Base-by-base conservation (phyloP, 2,113 vertebrate genomes). In the Bubalus kerabau region DNA sequence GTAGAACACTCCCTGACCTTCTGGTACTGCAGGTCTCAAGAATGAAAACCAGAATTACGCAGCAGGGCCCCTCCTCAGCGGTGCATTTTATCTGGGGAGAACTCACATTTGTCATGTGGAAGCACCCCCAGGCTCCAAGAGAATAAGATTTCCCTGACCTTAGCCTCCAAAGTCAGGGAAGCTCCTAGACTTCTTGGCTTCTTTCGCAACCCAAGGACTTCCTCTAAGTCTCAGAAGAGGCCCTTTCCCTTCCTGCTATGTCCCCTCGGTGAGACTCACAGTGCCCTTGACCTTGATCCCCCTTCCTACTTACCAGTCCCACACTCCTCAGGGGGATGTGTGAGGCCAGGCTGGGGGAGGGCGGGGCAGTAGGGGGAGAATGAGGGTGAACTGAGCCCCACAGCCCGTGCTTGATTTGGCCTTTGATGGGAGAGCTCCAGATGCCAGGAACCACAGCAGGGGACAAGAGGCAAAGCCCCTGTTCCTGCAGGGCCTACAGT, bases 341-440 rank as follows among this genome's bases (percentile, higher is more conserved):
- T 2, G 56, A 46, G 56, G 11, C 15, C 24, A 10, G 40, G 28
- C 24, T 6, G 13, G 13, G 8, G 6, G 46, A 28, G 83, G 40
- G 5, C 0, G 6, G 48, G 57, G 11, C 10, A 5, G 36, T 3
- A 2, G 2, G 12, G 5, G 23, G 10, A 10, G 17, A 43, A 1
- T 0, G 2, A 26, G 43, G 52, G 9, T 6, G 16, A 52, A 17
- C 88, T 26, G 13, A 36, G 48, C 67, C 19, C 32, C 8, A 7
- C 4, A 6, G 2, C 78, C 52, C 23, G 36, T 3, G 1, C 40
- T n/a, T 8, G 14, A 17, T 32, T 12, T 2, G 0, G 64, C 48
- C 32, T 54, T 56, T 16, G 24, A 12, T 1, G 48, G 88, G 64
- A 82, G 6, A 40, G 23, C n/a, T 43, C 36, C 28, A 74, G 87